Base-by-base conservation (phyloP, 2,888 invertebrate species). In the Exephanes ischioxanthus region DNA sequence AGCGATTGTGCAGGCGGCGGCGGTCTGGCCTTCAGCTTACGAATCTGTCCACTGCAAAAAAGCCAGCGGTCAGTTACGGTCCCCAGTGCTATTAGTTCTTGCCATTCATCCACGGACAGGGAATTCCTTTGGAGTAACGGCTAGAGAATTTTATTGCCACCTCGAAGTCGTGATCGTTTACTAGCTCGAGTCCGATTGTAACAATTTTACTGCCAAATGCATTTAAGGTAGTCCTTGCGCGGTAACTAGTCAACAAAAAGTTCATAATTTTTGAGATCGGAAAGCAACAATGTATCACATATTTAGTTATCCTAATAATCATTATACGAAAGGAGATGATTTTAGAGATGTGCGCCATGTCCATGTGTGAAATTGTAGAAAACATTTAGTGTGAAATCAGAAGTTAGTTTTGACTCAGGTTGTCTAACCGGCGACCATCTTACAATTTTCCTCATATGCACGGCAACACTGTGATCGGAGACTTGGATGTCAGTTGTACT, bases 141-240 rank as follows among this genome's bases (percentile, higher is more conserved):
- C 7, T 37, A 7, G 37, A 37, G 5, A 37, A 37, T 26, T 26
- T 26, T 26, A 26, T 26, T 26, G 26, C 26, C 26, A 26, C 26
- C 26, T 26, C 26, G 26, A 26, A 26, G 26, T 26, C 26, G 2
- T 26, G 26, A 26, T 2, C 26, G 26, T 26, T 26, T 26, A 26
- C 26, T 26, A 26, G 26, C 26, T 26, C 26, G 26, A 26, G 26
- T 2, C 26, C 26, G 26, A 26, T 1, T 26, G 26, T 1, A 26
- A 26, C 26, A 26, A 26, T 26, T 26, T 26, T 1, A 26, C 26
- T 26, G 2, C 1, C 26, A 26, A 1, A 26, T 26, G 26, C 26
- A 26, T 26, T 63, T 63, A 63, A 63, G 37, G 33, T 33, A 63
- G 63, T 63, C 30, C n/a, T 11, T 33, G 14, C 33, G 63, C 33